A percentile compares a stretch with the other conserved stretches of the same genome.
Conservation (phyloP, 2,888 invertebrate genomes). For the Eulithis testata region DNA sequence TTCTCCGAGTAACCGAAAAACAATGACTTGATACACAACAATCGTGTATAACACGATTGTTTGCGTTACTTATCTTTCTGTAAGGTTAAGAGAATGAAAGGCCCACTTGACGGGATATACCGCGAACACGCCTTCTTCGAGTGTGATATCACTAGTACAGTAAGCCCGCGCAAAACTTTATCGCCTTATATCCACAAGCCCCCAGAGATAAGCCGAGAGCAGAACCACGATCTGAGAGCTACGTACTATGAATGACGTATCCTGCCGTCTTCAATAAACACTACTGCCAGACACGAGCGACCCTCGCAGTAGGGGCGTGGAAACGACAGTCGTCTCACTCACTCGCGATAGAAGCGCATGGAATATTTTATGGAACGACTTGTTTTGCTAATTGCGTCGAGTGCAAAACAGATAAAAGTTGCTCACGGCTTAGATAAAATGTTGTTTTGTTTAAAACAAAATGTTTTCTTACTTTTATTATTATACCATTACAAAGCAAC, state of each 20-base stretch:
- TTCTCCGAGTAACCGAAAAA: slow-evolving; percentile 57
- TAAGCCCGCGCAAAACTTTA: slow-evolving; percentile 63
- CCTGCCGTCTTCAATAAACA: slow-evolving; percentile 67
- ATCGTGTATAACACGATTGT: slow-evolving; percentile 45
- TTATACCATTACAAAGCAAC: not conserved
- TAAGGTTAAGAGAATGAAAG: slow-evolving; percentile 58
- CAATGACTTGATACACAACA: slow-evolving; percentile 47
- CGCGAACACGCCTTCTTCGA: slow-evolving; percentile 74
- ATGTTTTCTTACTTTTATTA: not conserved
- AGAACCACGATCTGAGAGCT: slow-evolving; percentile 81
- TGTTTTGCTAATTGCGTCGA: slow-evolving; percentile 81
- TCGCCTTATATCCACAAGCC: slow-evolving; percentile 79
- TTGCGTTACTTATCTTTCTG: slow-evolving; percentile 51
- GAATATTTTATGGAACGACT: slow-evolving; percentile 81
- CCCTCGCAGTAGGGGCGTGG: slow-evolving; percentile 62
- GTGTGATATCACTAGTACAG: slow-evolving; percentile 76
- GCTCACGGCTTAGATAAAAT: slow-evolving; percentile 46
- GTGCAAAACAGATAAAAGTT: slow-evolving; percentile 68
- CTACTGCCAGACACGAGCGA: slow-evolving; percentile 68
- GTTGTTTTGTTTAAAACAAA: slow-evolving; percentile 29
- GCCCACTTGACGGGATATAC: slow-evolving; percentile 55
- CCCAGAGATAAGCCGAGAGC: slow-evolving; percentile 70
- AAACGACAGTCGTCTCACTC: slow-evolving; percentile 70
- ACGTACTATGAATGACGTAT: slow-evolving; percentile 84
- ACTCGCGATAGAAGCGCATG: slow-evolving; percentile 77